Evolutionary conservation across 2,113 vertebrate species (phyloP).

Genomic region (Crotalus tigris): DNA sequence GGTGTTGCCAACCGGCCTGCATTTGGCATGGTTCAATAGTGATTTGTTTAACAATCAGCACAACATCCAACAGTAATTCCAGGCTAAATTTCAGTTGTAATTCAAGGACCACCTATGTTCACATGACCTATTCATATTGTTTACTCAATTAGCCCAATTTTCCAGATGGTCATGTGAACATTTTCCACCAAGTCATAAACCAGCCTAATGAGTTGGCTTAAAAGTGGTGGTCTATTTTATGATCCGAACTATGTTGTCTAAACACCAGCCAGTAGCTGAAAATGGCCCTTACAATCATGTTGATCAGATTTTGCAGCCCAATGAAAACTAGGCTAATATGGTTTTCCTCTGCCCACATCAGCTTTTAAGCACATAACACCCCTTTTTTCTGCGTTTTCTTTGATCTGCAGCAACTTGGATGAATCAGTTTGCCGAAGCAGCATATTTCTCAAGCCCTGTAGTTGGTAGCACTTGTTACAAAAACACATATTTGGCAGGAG

Average conservation of each 20-base stretch:
- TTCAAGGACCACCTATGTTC: background rate
- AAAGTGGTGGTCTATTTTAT: background rate
- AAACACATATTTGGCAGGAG: background rate
- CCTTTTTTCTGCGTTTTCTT: background rate
- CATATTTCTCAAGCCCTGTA: background rate
- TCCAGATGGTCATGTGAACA: background rate
- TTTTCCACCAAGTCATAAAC: background rate
- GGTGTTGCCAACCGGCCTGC: too few species aligned
- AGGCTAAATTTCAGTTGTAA: background rate
- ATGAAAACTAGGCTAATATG: background rate
- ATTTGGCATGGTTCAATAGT: too few species aligned
- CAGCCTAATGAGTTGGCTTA: background rate
- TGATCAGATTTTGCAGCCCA: background rate
- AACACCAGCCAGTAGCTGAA: background rate
- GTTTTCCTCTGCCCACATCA: background rate
- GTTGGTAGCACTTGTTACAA: background rate
- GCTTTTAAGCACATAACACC: background rate
- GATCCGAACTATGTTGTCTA: background rate
- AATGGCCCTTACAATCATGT: background rate
- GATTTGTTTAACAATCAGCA: background rate
- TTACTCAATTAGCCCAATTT: background rate
- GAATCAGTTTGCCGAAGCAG: background rate
- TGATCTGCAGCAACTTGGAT: background rate
- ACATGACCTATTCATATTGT: background rate
- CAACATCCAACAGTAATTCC: background rate